Base-by-base conservation (phyloP, 2,888 invertebrate species). In the Meandrusa payeni region DNA sequence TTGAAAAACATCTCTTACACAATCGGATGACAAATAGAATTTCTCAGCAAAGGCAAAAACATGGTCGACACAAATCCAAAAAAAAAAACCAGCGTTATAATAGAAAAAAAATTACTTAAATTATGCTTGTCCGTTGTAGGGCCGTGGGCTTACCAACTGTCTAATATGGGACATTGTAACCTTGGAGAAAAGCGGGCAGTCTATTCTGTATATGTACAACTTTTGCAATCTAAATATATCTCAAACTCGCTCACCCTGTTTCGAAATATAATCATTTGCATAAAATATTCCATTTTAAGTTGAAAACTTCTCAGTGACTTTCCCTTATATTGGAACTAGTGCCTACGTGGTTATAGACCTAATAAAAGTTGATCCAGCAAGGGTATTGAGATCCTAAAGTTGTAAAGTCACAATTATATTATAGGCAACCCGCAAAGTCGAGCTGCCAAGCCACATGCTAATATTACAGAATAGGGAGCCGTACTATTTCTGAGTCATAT, bases 301-400 rank as follows among this genome's bases (percentile, higher is more conserved):
- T 15, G 26, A 36, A 24, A 36, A 26, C 10, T 36, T 36, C 10
- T 11, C 5, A 11, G 5, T 15, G n/a, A 9, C 12, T 7, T 34
- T 34, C 23, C 15, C 26, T 36, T 36, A 5, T 26, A 26, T 36
- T 6, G 36, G 6, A 36, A 26, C 15, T 36, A 26, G 10, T 9
- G 23, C 17, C 17, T 37, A 11, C 27, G 19, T 9, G 11, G 37
- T 37, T 37, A 37, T 37, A 37, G 37, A 27, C 27, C 6, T 27
- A 27, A 37, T 27, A 36, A 36, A 36, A 26, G 17, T 26, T 36
- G 36, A 36, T 36, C 36, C 22, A 26, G 15, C 17, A 19, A 36
- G 26, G 17, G 17, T 26, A 17, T 36, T 10, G 26, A 10, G 17
- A 17, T 26, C 36, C 24, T 15, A 36, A 36, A 36, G 17, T 26